Percentiles rank a stretch among this genome's conserved stretches.
Evolutionary conservation across 2,113 vertebrate genomes (phyloP).

Genomic region (Halcyon senegalensis): DNA sequence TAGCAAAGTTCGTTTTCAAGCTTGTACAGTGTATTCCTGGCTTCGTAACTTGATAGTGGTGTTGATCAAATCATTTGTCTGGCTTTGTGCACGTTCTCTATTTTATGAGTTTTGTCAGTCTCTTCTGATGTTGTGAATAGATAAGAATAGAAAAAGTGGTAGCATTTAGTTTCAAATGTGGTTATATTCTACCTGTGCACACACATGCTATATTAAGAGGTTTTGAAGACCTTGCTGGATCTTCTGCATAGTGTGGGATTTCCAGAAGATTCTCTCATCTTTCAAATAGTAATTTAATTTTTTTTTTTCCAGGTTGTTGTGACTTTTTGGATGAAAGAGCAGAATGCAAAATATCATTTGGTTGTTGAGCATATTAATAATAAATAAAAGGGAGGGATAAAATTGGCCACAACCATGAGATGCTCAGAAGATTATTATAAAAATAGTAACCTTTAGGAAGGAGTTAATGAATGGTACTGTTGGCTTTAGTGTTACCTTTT

Average conservation of each 20-base stretch:
- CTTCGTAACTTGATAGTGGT: neutral
- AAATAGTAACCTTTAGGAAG: neutral
- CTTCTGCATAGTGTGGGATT: neutral
- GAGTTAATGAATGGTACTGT: neutral
- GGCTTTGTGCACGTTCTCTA: neutral
- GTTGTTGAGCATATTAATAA: neutral
- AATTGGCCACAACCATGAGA: neutral
- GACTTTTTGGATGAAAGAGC: neutral
- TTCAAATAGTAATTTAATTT: neutral
- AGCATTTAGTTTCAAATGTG: neutral
- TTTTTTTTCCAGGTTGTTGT: neutral
- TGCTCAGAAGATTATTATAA: neutral
- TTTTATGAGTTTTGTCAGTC: neutral
- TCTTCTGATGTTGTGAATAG: neutral
- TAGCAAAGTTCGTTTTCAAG: neutral
- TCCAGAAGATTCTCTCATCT: neutral
- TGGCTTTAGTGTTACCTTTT: too few species aligned
- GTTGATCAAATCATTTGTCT: neutral
- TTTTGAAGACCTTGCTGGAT: neutral
- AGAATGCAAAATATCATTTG: neutral
- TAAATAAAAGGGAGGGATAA: neutral
- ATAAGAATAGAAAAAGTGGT: neutral
- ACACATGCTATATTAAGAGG: neutral
- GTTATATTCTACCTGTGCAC: neutral
- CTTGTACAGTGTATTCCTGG: neutral